phyloP scores from a whole-genome alignment of 2,888 invertebrate species.

The Sphaerophoria rueppellii region DNA sequence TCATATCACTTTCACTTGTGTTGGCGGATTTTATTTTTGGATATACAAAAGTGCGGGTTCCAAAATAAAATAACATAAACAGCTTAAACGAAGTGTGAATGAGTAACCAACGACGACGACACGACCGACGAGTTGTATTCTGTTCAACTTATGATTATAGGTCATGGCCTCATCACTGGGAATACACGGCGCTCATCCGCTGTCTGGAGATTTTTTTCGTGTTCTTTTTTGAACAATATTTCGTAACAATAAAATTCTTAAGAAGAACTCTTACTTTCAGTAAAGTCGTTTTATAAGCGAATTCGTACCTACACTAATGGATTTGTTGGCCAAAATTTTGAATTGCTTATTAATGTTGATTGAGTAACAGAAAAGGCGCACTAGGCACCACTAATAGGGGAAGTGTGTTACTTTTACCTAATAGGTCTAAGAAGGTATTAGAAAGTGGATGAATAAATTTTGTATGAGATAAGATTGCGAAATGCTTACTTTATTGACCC shows the following conservation, averaged over 20 bases:
- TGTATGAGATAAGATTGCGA: background rate
- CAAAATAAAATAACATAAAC: constrained; percentile 26
- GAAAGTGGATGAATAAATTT: constrained; percentile 10
- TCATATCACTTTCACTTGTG: constrained; percentile 72
- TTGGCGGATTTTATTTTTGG: constrained; percentile 66
- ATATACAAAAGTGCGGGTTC: constrained; percentile 7
- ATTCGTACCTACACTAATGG: background rate
- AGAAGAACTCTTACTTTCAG: constrained; percentile 67
- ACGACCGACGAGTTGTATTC: background rate
- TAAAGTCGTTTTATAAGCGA: constrained; percentile 16
- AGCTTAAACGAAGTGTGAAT: constrained; percentile 38
- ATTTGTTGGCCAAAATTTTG: background rate
- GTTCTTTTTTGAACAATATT: constrained; percentile 63
- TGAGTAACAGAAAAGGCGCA: background rate
- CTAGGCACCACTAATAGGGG: background rate
- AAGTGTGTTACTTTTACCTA: background rate
- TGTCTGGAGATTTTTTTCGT: constrained; percentile 37
- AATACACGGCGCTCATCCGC: constrained; percentile 20
- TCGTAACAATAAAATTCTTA: constrained; percentile 66
- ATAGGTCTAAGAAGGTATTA: background rate
- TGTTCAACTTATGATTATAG: constrained; percentile 64
- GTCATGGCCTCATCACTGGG: constrained; percentile 65
- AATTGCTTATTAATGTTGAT: background rate
- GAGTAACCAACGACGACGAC: constrained; percentile 35
- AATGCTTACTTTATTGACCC: background rate